Percentiles rank a stretch among this genome's conserved stretches.
phyloP scores from a whole-genome alignment of 2,113 vertebrate species.

The Suricata suricatta region DNA sequence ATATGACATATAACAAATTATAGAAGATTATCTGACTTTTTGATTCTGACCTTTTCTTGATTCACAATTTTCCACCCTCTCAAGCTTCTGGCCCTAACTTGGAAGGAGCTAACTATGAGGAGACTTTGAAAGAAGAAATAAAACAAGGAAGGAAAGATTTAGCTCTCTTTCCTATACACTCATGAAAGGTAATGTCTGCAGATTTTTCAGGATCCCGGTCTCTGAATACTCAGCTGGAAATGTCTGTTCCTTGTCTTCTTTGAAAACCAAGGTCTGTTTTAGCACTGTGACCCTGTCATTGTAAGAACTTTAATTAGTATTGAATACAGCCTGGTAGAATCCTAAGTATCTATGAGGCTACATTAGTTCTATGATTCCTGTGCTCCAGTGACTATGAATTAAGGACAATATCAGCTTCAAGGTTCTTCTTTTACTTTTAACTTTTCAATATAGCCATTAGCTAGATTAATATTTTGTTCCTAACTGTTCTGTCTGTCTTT shows the following conservation, averaged over 20 bases:
- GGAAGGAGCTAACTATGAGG: not conserved
- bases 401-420: constrained; percentile 77
- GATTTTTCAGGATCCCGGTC: not conserved
- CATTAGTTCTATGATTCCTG: constrained; percentile 70
- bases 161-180: not conserved
- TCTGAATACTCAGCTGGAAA: not conserved
- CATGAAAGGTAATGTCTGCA: not conserved
- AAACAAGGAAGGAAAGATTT: not conserved
- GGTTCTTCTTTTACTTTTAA: constrained; percentile 74
- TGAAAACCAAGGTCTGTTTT: constrained; percentile 47
- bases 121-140: not conserved
- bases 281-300: constrained; percentile 39
- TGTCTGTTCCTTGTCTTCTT: not conserved
- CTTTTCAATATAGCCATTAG: constrained; percentile 74
- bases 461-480: constrained; percentile 75
- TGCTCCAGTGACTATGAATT: constrained; percentile 76
- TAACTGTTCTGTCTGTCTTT: constrained; percentile 52
- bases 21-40: not conserved
- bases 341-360: constrained; percentile 56
- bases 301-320: constrained; percentile 81
- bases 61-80: not conserved
- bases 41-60: not conserved
- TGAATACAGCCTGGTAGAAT: constrained; percentile 68
- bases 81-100: not conserved
- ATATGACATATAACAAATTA: not conserved